phyloP scores from a whole-genome alignment of 1,140 invertebrate species.

The Orussus abietinus region DNA sequence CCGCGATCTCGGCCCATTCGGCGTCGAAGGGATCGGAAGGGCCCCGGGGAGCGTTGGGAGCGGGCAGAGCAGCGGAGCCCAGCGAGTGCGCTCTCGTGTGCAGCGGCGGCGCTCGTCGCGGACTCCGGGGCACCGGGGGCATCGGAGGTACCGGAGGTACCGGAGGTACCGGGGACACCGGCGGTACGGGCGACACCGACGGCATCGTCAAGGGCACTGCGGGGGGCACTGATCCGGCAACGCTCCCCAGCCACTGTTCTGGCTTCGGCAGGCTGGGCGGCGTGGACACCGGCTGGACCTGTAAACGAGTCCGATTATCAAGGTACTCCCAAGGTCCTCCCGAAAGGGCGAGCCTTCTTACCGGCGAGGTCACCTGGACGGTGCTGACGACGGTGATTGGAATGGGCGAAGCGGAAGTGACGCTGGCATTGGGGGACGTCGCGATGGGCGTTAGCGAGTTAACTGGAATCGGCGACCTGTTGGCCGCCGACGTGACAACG shows the following conservation, averaged over 20 bases:
- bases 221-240: slow-evolving; percentile 58
- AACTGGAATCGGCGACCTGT: slow-evolving; percentile 44
- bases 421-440: slow-evolving; percentile 33
- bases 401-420: slow-evolving; percentile 28
- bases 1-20: slow-evolving; percentile 71
- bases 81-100: slow-evolving; percentile 63
- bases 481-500: slow-evolving; percentile 40
- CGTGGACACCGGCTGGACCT: slow-evolving; percentile 37
- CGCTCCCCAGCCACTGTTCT: slow-evolving; percentile 74
- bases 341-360: slow-evolving; percentile 20
- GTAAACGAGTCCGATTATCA: slow-evolving; percentile 8
- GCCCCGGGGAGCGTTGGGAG: slow-evolving; percentile 34
- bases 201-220: slow-evolving; percentile 23
- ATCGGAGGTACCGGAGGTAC: slow-evolving; percentile 38
- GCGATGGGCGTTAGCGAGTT: slow-evolving; percentile 27
- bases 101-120: slow-evolving; percentile 55
- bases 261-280: slow-evolving; percentile 61
- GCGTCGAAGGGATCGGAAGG: slow-evolving; percentile 77
- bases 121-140: slow-evolving; percentile 44
- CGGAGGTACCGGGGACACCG: slow-evolving; percentile 21
- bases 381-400: background rate
- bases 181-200: slow-evolving; percentile 19
- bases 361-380: slow-evolving; percentile 24
- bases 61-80: slow-evolving; percentile 50
- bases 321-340: slow-evolving; percentile 15